A percentile compares a stretch with the other conserved stretches of the same genome.
Evolutionary conservation across 2,888 invertebrate species (phyloP).

Genomic region (Eretmocerus hayati): DNA sequence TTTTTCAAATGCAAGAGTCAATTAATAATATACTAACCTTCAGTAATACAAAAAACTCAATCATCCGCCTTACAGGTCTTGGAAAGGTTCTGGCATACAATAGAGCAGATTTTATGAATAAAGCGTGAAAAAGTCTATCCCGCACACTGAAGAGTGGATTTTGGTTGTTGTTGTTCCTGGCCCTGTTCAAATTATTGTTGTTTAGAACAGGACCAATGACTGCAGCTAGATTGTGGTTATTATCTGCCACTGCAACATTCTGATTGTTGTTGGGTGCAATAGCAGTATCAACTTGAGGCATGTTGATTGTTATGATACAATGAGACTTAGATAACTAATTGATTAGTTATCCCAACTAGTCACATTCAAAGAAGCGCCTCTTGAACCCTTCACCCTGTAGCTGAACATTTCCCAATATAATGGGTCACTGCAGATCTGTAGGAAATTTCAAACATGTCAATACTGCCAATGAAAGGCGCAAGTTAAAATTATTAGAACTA

Average conservation of each 20-base stretch:
- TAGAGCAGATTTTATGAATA: slow-evolving; percentile 87
- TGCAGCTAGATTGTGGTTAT: slow-evolving; percentile 32
- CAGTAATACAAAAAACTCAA: slow-evolving; percentile 76
- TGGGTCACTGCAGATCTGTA: too few relatives aligned
- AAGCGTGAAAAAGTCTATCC: slow-evolving; percentile 87
- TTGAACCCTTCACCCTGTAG: slow-evolving; percentile 6
- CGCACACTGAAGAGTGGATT: slow-evolving; percentile 79
- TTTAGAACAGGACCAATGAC: slow-evolving; percentile 33
- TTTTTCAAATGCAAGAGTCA: too few relatives aligned
- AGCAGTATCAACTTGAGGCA: slow-evolving; percentile 35
- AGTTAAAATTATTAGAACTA: too few relatives aligned
- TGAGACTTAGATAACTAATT: background rate
- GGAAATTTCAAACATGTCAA: too few relatives aligned
- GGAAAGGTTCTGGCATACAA: slow-evolving; percentile 89
- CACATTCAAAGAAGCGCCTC: slow-evolving; percentile 5
- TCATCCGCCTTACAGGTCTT: slow-evolving; percentile 68
- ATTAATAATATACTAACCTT: slow-evolving; percentile 67
- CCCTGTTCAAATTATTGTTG: slow-evolving; percentile 32
- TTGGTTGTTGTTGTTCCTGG: slow-evolving; percentile 50
- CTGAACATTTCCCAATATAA: slow-evolving; percentile 18
- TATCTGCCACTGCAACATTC: slow-evolving; percentile 33
- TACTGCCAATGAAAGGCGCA: too few relatives aligned
- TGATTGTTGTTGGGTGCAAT: slow-evolving; percentile 34
- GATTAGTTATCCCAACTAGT: slow-evolving; percentile 6
- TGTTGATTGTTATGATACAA: slow-evolving; percentile 22